A percentile compares a stretch with the other conserved stretches of the same genome.
Conservation (phyloP, 2,113 vertebrate genomes). For the Lagenorhynchus albirostris region DNA sequence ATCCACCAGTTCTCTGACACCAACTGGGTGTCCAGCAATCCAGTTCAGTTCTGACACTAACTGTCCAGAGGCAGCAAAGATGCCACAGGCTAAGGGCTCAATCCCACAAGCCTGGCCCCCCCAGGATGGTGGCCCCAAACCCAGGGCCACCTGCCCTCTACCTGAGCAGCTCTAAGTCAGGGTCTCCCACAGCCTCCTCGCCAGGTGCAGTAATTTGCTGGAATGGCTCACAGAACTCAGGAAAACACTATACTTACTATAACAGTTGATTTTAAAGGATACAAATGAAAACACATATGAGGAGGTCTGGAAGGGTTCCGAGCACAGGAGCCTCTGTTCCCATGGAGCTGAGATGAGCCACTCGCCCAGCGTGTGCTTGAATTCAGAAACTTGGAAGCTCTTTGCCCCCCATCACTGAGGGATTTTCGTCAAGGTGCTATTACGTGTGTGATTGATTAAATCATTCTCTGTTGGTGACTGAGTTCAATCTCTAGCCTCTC, state of each 20-base stretch:
- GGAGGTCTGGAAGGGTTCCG: not conserved
- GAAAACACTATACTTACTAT: not conserved
- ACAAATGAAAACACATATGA: not conserved
- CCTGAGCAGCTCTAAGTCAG: fast-evolving
- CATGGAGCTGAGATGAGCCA: too few relatives aligned
- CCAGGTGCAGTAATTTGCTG: not conserved
- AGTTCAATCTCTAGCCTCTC: not conserved
- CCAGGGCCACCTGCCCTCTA: not conserved
- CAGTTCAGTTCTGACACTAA: not conserved
- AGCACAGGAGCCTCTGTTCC: not conserved
- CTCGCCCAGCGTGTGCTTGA: fast-evolving
- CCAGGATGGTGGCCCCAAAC: not conserved
- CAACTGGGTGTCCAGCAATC: not conserved
- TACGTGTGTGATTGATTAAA: not conserved
- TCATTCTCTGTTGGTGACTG: not conserved
- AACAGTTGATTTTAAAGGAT: not conserved
- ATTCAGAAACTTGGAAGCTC: not conserved
- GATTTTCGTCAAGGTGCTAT: not conserved
- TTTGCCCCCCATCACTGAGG: not conserved
- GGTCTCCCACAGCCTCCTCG: not conserved
- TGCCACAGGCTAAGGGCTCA: not conserved
- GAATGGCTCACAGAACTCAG: not conserved
- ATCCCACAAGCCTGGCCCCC: not conserved
- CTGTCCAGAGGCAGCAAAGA: not conserved
- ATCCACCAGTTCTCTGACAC: not conserved